Evolutionary conservation across 2,113 vertebrate genomes (phyloP).

Genomic region (Hyperopisus bebe): DNA sequence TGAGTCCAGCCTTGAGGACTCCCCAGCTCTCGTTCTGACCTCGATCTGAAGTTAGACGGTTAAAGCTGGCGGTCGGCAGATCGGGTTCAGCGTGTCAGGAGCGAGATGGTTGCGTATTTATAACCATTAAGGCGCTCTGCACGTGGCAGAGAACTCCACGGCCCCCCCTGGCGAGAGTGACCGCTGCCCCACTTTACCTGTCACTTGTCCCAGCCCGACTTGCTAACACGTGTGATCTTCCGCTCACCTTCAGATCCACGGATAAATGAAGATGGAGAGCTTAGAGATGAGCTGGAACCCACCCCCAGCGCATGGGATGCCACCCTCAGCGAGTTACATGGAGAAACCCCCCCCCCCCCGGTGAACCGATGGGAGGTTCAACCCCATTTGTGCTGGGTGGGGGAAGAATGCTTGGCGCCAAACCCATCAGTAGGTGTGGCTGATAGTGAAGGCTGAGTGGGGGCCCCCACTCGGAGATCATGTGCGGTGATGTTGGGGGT

Average conservation of each 20-base stretch:
- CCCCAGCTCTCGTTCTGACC: slow-evolving; percentile 37
- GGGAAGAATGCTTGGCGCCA: neutral
- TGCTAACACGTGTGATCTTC: slow-evolving; percentile 34
- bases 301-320: neutral
- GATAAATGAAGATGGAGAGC: slow-evolving; percentile 18
- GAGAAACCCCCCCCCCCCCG: neutral
- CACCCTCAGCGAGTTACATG: neutral
- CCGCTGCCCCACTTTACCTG: slow-evolving; percentile 52
- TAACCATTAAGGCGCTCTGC: slow-evolving; percentile 56
- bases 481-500: neutral
- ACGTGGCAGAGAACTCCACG: slow-evolving; percentile 43
- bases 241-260: slow-evolving; percentile 30
- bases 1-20: slow-evolving; percentile 60
- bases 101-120: slow-evolving; percentile 57
- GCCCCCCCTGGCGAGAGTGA: slow-evolving; percentile 46
- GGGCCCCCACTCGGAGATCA: neutral
- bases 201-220: slow-evolving; percentile 41
- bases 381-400: neutral
- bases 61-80: slow-evolving; percentile 46
- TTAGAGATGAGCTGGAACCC: neutral
- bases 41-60: slow-evolving; percentile 46
- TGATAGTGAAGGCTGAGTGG: neutral
- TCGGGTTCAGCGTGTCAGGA: slow-evolving; percentile 54
- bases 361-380: neutral
- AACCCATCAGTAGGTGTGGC: neutral